Conservation (phyloP, 2,888 invertebrate genomes). For the Spodoptera littoralis region DNA sequence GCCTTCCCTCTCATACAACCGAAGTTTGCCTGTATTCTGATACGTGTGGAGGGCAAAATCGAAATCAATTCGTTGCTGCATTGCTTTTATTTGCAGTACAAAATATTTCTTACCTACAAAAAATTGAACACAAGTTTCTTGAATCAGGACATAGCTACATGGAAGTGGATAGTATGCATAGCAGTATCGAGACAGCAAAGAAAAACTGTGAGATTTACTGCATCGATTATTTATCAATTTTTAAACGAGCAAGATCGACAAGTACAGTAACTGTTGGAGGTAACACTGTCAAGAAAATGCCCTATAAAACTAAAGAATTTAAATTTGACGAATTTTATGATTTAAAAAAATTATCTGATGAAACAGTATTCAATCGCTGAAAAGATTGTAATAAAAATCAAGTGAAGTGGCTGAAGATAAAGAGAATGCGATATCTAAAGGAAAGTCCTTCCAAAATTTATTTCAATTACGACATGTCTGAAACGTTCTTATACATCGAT, state of each 20-base stretch:
- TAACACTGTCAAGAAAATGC: no score
- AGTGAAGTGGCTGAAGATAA: no score
- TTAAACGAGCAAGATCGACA: no score
- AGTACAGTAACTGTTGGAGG: no score
- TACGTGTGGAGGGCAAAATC: slow-evolving; percentile 32
- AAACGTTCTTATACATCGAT: no score
- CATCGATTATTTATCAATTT: no score
- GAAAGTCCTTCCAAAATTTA: no score
- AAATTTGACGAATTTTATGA: background rate
- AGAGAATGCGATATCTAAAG: no score
- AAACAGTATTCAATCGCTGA: background rate
- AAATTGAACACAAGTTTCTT: no score
- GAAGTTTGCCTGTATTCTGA: slow-evolving; percentile 26
- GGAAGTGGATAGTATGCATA: slow-evolving; percentile 20
- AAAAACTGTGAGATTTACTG: slow-evolving; percentile 5
- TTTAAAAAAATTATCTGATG: background rate
- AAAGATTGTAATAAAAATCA: no score
- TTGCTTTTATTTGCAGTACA: slow-evolving; percentile 11
- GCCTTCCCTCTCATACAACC: slow-evolving; percentile 5
- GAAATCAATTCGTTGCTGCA: slow-evolving; percentile 21
- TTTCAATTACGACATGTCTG: slow-evolving; percentile 1
- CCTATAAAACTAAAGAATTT: no score
- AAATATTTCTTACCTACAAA: background rate
- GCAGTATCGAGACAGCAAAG: slow-evolving; percentile 12
- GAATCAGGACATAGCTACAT: no score